Evolutionary conservation across 2,888 invertebrate genomes (phyloP).

Genomic region (Trissolcus japonicus): DNA sequence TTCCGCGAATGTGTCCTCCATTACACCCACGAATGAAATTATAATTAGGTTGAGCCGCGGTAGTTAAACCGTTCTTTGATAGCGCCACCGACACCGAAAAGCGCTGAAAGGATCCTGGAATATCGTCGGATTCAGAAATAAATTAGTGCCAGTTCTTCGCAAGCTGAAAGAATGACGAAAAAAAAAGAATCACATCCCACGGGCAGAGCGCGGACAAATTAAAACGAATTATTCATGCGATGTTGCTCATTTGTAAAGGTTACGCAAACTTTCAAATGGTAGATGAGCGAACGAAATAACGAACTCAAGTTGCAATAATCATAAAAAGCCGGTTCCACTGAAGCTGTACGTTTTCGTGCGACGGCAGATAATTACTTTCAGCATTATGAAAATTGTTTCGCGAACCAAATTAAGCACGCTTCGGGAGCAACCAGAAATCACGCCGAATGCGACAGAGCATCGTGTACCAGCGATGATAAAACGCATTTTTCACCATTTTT

Average conservation of each 20-base stretch:
- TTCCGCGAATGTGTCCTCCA: conserved; percentile 54
- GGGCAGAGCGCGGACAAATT: conserved; percentile 46
- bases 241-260: conserved; percentile 34
- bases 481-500: no score
- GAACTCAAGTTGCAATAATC: conserved; percentile 28
- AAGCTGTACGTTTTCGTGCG: not conserved
- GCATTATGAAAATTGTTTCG: no score
- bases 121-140: conserved; percentile 55
- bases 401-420: no score
- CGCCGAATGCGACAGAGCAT: no score
- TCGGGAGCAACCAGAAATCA: no score
- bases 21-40: conserved; percentile 65
- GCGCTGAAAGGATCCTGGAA: conserved; percentile 43
- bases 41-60: conserved; percentile 63
- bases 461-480: no score
- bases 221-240: conserved; percentile 55
- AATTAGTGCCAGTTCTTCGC: conserved; percentile 55
- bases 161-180: conserved; percentile 26
- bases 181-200: conserved; percentile 45
- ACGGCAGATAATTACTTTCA: no score
- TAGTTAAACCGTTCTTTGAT: no score
- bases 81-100: conserved; percentile 31
- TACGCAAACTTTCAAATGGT: conserved; percentile 29
- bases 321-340: conserved; percentile 29
- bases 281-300: conserved; percentile 23